Percentiles rank a stretch among this genome's conserved stretches.
These are phyloP conservation scores for Ochropleura leucogaster DNA, from an alignment of 2,888 invertebrate genomes.

Conservation along the genomic window DNA sequence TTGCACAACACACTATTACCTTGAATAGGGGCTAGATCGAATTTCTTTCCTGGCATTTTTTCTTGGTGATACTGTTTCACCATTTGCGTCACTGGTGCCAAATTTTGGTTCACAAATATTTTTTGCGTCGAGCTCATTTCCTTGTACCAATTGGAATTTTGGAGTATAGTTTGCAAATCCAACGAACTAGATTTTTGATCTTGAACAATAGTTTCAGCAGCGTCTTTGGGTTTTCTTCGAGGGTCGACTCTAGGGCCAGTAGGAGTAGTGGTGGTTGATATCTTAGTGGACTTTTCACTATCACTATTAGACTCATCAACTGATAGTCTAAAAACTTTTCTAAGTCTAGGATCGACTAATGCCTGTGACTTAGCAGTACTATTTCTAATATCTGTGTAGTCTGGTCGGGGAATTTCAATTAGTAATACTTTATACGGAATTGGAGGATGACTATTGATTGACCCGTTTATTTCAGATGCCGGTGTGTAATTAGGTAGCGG, in stretches of 20 bases:
- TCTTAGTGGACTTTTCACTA: constrained; percentile 86
- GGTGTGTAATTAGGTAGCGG: constrained; percentile 95
- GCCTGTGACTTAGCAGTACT: constrained; percentile 93
- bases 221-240: constrained; percentile 86
- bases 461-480: constrained; percentile 96
- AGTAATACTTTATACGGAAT: constrained; percentile 92
- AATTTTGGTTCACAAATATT: constrained; percentile 93
- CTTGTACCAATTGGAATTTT: constrained; percentile 93
- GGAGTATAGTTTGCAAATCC: constrained; percentile 92
- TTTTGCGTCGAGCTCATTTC: constrained; percentile 93
- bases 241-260: constrained; percentile 87
- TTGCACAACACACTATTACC: constrained; percentile 89
- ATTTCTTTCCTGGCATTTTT: constrained; percentile 87
- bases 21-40: constrained; percentile 89
- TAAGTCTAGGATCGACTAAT: constrained; percentile 93
- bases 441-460: constrained; percentile 94
- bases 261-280: constrained; percentile 64
- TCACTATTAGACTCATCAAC: constrained; percentile 92
- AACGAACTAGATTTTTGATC: constrained; percentile 82
- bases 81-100: constrained; percentile 91
- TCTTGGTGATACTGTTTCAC: constrained; percentile 92
- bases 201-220: constrained; percentile 70
- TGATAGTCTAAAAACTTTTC: constrained; percentile 93
- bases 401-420: constrained; percentile 93
- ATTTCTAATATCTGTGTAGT: constrained; percentile 93